Evolutionary conservation across 2,113 vertebrate species (phyloP).

Genomic region (Hippocampus barbouri): DNA sequence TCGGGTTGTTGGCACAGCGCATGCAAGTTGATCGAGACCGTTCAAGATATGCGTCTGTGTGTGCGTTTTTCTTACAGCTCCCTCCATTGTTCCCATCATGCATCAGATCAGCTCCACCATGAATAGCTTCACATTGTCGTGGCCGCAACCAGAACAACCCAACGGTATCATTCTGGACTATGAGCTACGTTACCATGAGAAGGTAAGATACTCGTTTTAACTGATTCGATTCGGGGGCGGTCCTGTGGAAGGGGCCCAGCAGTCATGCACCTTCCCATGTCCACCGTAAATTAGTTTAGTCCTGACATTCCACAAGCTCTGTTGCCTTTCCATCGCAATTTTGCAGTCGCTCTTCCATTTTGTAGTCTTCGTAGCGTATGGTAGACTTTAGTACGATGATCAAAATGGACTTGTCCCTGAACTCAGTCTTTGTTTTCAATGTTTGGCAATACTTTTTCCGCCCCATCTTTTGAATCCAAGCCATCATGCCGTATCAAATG

Average conservation of each 20-base stretch:
- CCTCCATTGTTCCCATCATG: constrained; percentile 97
- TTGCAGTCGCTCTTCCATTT: no score
- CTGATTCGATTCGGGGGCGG: neutral
- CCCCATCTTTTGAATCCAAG: neutral
- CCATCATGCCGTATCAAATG: neutral
- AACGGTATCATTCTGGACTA: constrained; percentile 99
- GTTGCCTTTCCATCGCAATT: neutral
- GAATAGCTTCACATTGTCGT: constrained; percentile 96
- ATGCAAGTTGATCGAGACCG: neutral
- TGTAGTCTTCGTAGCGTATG: no score
- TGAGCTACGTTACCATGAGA: constrained; percentile 94
- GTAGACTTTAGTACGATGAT: neutral
- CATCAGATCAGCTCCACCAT: constrained; percentile 98
- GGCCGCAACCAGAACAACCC: constrained; percentile 97
- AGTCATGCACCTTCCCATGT: neutral
- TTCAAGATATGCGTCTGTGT: constrained; percentile 23
- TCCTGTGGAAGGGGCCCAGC: neutral
- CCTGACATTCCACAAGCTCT: neutral
- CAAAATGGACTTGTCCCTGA: neutral
- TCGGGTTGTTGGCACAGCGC: neutral
- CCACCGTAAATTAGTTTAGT: neutral
- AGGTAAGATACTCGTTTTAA: constrained; percentile 72
- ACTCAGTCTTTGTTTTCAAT: neutral
- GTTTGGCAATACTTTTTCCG: neutral
- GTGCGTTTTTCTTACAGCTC: constrained; percentile 76